A percentile compares a stretch with the other conserved stretches of the same genome.
These are phyloP conservation scores for Gavia stellata DNA, from an alignment of 2,113 vertebrate species.

Conservation along the genomic window DNA sequence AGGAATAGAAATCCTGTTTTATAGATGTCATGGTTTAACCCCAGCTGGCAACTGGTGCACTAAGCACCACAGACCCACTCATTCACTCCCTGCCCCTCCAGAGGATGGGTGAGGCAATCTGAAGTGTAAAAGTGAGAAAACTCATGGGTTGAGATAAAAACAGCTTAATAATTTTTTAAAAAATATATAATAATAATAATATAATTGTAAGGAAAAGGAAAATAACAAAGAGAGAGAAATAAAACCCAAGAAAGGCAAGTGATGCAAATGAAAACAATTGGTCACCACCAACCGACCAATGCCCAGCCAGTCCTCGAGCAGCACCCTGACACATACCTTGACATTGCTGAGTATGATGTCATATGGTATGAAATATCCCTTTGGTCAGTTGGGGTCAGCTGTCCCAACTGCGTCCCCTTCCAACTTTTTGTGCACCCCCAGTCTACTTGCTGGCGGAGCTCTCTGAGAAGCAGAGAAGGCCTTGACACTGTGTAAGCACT, in stretches of 20 bases:
- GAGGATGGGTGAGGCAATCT: neutral
- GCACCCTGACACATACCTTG: too few relatives aligned
- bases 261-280: neutral
- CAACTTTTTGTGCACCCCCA: neutral
- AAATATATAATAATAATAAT: too few relatives aligned
- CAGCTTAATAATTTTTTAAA: neutral
- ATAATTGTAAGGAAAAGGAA: neutral
- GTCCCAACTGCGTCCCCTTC: neutral
- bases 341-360: neutral
- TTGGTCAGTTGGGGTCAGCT: neutral
- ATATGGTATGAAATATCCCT: neutral
- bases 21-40: neutral
- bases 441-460: neutral
- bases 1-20: neutral
- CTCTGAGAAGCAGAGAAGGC: neutral
- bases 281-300: neutral
- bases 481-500: neutral
- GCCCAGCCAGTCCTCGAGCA: neutral
- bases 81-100: rapidly evolving
- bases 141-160: neutral
- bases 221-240: neutral
- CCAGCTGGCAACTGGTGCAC: neutral
- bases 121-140: neutral
- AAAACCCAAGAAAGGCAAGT: neutral
- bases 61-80: neutral